Conservation (phyloP, 2,113 vertebrate genomes). For the Urocynchramus pylzowi region DNA sequence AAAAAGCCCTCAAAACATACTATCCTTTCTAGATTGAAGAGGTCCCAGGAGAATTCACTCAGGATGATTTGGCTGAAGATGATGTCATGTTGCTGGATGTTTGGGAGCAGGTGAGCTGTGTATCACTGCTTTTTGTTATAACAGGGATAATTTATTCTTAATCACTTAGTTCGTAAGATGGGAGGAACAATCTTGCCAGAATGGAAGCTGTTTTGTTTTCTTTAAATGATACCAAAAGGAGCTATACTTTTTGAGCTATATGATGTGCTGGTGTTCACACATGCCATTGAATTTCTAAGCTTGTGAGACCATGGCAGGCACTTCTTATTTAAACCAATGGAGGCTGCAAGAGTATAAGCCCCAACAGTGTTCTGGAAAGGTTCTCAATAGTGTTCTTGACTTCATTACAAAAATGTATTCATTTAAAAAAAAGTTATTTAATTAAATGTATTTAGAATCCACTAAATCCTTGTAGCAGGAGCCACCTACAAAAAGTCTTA, state of each 20-base stretch:
- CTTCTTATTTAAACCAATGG: background rate
- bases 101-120: conserved; percentile 88
- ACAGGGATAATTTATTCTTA: background rate
- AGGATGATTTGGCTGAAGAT: conserved; percentile 91
- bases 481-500: background rate
- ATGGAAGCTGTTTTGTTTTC: background rate
- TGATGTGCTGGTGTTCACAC: background rate
- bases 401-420: background rate
- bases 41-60: conserved; percentile 89
- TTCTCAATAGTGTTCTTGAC: background rate
- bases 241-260: background rate
- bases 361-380: background rate
- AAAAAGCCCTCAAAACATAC: rapidly evolving
- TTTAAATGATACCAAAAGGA: background rate
- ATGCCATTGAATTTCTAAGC: background rate
- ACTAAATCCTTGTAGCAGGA: background rate
- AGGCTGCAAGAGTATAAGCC: background rate
- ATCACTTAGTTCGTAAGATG: background rate
- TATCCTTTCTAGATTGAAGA: conserved; percentile 84
- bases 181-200: background rate
- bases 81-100: conserved; percentile 91
- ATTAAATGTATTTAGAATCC: background rate
- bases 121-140: background rate
- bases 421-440: background rate
- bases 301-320: background rate